phyloP scores from a whole-genome alignment of 2,888 invertebrate genomes.

The Epistrophe eligans region DNA sequence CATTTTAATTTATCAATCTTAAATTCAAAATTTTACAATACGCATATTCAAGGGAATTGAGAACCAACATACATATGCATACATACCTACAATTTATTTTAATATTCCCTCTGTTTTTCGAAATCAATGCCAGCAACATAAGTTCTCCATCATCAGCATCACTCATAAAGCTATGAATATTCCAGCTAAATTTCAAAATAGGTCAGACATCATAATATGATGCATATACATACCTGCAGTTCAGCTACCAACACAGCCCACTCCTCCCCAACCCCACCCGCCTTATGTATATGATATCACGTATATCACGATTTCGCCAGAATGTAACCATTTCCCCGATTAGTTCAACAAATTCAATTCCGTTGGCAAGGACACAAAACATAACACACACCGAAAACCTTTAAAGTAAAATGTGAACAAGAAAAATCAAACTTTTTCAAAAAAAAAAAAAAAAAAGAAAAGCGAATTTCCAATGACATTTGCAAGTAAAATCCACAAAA shows the following conservation, averaged over 20 bases:
- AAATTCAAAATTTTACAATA: background rate
- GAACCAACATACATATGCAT: no score
- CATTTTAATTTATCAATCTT: background rate
- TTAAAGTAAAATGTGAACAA: background rate
- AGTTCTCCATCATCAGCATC: conserved; percentile 7
- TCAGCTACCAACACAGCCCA: no score
- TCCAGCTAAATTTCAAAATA: background rate
- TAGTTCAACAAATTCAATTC: conserved; percentile 60
- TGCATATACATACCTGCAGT: background rate
- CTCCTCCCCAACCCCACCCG: no score
- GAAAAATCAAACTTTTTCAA: background rate
- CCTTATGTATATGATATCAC: no score
- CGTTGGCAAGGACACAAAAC: conserved; percentile 37
- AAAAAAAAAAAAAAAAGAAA: no score
- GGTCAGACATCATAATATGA: conserved; percentile 28
- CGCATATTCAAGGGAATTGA: no score
- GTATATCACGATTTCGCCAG: conserved; percentile 18
- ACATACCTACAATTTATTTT: background rate
- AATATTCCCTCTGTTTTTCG: background rate
- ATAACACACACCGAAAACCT: conserved; percentile 12
- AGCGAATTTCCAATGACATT: conserved; percentile 61
- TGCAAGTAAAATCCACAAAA: conserved; percentile 69
- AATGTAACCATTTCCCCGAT: conserved; percentile 60
- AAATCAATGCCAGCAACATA: conserved; percentile 8
- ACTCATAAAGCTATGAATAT: background rate